Conservation (phyloP, 2,797 vertebrate genomes). For the Acanthurus leucopareius region DNA sequence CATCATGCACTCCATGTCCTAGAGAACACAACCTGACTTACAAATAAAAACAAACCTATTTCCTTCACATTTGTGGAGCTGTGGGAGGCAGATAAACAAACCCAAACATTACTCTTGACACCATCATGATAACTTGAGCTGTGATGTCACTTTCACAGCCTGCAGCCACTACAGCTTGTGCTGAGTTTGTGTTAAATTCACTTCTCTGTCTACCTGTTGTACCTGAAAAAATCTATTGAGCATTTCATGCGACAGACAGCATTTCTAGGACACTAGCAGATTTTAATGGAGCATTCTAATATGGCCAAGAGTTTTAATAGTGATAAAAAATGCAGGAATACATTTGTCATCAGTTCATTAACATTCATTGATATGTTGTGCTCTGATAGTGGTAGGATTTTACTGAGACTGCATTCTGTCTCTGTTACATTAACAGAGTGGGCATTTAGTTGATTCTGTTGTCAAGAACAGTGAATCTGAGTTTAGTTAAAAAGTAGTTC, state of each 20-base stretch:
- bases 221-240: neutral
- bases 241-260: neutral
- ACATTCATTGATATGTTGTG: neutral
- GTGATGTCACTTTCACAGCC: slow-evolving; percentile 28
- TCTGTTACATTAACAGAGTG: neutral
- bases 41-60: slow-evolving; percentile 14
- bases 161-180: neutral
- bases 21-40: neutral
- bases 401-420: neutral
- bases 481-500: neutral
- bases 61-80: neutral
- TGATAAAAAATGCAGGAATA: neutral
- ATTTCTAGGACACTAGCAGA: neutral
- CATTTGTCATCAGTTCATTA: slow-evolving; percentile 10
- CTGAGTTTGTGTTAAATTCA: slow-evolving; percentile 14
- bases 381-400: neutral
- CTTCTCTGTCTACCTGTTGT: neutral
- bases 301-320: neutral
- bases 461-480: slow-evolving; percentile 5
- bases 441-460: neutral
- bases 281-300: neutral
- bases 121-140: slow-evolving; percentile 4
- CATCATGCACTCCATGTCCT: neutral
- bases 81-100: slow-evolving; percentile 36
- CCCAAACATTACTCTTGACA: slow-evolving; percentile 15